Percentiles rank a stretch among this genome's conserved stretches.
Evolutionary conservation across 2,888 invertebrate genomes (phyloP).

Genomic region (Dasysyrphus tricinctus): DNA sequence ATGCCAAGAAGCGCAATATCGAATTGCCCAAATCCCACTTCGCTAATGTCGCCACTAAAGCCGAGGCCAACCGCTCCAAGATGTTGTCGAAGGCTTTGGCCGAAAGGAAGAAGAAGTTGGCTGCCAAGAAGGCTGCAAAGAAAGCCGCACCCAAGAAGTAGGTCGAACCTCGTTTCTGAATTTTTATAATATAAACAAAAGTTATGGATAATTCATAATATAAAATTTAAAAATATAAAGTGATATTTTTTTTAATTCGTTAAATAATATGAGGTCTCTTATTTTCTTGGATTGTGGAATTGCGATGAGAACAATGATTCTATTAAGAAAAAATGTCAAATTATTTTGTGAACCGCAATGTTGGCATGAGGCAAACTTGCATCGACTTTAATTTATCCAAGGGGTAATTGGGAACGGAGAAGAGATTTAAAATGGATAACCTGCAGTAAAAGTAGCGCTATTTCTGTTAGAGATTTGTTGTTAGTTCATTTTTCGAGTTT

Average conservation of each 20-base stretch:
- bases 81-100: slow-evolving; percentile 80
- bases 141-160: slow-evolving; percentile 79
- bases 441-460: too few species aligned
- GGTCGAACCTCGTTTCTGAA: slow-evolving; percentile 64
- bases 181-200: slow-evolving; percentile 63
- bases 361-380: too few species aligned
- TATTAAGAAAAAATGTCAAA: not conserved
- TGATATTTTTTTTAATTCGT: slow-evolving; percentile 60
- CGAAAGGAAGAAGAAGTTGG: slow-evolving; percentile 81
- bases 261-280: slow-evolving; percentile 4
- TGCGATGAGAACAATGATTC: not conserved
- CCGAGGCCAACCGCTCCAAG: slow-evolving; percentile 81
- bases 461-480: too few species aligned
- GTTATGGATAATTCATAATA: slow-evolving; percentile 70
- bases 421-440: too few species aligned
- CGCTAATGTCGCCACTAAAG: slow-evolving; percentile 81
- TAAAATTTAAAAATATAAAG: slow-evolving; percentile 68
- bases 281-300: slow-evolving; percentile 4
- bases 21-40: slow-evolving; percentile 82
- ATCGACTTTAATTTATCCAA: too few species aligned
- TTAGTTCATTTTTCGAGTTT: too few species aligned
- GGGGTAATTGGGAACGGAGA: too few species aligned
- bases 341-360: not conserved
- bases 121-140: slow-evolving; percentile 79
- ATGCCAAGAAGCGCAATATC: slow-evolving; percentile 89